phyloP scores from a whole-genome alignment of 1,140 invertebrate species.

The Saxidomus purpurata region DNA sequence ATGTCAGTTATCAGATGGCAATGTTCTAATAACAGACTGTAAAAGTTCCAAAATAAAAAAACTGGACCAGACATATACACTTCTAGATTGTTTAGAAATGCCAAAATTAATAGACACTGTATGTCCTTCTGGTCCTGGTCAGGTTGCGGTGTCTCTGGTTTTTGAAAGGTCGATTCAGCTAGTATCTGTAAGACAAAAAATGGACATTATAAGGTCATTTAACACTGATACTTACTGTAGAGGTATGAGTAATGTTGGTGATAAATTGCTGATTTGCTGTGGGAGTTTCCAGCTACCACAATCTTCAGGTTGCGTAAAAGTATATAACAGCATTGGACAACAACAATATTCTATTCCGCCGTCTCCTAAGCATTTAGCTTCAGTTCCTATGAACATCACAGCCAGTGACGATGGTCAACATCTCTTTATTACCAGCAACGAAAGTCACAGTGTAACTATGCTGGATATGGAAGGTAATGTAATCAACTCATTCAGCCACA shows the following conservation, averaged over 20 bases:
- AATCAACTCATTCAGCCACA: background rate
- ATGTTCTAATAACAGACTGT: too few species aligned
- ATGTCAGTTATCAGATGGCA: too few species aligned
- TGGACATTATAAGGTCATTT: background rate
- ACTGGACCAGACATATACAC: background rate
- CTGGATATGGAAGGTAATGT: background rate
- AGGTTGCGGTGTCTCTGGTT: background rate
- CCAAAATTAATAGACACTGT: background rate
- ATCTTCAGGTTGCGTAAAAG: background rate
- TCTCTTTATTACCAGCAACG: background rate
- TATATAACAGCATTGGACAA: too few species aligned
- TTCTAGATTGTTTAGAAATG: background rate
- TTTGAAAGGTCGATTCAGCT: background rate
- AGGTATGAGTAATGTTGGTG: background rate
- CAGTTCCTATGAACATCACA: background rate
- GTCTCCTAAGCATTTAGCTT: background rate
- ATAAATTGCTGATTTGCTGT: background rate
- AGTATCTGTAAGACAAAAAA: background rate
- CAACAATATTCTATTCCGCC: too few species aligned
- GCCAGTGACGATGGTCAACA: background rate
- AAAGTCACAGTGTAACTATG: background rate
- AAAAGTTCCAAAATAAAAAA: too few species aligned
- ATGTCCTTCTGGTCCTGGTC: background rate
- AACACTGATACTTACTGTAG: background rate
- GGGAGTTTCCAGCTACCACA: background rate